A percentile compares a stretch with the other conserved stretches of the same genome.
These are phyloP conservation scores for Incurvaria masculella DNA, from an alignment of 2,888 invertebrate species.

Conservation along the genomic window DNA sequence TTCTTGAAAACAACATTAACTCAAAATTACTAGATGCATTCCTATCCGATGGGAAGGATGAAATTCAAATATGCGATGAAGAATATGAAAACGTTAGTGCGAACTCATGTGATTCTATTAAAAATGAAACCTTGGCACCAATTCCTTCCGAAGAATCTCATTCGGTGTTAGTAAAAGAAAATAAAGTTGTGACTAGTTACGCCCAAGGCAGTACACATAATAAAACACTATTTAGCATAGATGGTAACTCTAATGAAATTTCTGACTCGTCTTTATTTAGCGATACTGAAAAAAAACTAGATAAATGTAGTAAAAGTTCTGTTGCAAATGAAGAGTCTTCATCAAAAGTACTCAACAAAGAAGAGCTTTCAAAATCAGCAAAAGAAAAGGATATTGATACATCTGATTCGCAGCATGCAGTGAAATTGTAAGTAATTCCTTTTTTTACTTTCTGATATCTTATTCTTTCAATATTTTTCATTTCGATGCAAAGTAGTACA, in stretches of 20 bases:
- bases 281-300: too few species aligned
- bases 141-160: too few species aligned
- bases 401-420: neutral
- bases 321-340: neutral
- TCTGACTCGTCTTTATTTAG: too few species aligned
- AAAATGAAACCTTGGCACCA: constrained; percentile 29
- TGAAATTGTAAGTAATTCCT: too few species aligned
- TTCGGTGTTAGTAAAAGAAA: neutral
- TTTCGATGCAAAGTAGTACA: too few species aligned
- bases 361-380: constrained; percentile 2
- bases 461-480: too few species aligned
- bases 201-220: too few species aligned
- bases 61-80: constrained; percentile 38
- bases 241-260: constrained; percentile 43
- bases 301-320: neutral
- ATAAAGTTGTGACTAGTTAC: too few species aligned
- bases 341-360: constrained; percentile 2
- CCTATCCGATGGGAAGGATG: constrained; percentile 57
- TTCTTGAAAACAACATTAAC: constrained; percentile 36
- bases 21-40: constrained; percentile 56
- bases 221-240: constrained; percentile 19
- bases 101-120: constrained; percentile 28
- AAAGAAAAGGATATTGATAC: constrained; percentile 10
- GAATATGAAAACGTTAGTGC: constrained; percentile 36
- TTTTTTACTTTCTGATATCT: too few species aligned